Evolutionary conservation across 2,888 invertebrate species (phyloP), one percentile per base, ranked within the genome.

Genomic region (Polydrusus pterygomalis): DNA sequence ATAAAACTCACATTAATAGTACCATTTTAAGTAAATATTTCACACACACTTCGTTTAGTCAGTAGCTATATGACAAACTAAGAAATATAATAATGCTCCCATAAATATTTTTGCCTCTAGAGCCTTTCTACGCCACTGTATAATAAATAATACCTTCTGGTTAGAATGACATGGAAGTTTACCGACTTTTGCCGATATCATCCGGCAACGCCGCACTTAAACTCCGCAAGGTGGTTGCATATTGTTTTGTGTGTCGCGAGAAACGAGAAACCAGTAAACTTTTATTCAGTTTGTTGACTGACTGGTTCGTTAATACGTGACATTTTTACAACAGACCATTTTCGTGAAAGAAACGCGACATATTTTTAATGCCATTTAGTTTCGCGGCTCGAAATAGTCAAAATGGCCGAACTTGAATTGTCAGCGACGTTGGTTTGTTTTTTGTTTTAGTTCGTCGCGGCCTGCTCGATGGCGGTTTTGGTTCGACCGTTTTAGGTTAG

Each of bases 141-240:
- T 3, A 25, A 25, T 25, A 25, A n/a, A 25, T 25, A 25, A 25
- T 25, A n/a, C 25, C 25, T 25, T 25, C 25, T 25, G 25, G 5
- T 25, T 25, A 25, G 1, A 25, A 25, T 25, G 25, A 25, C 25
- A 25, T 25, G 25, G 25, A 25, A 34, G 34, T 58, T 38, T 11
- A 60, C 38, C 58, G 38, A 60, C 17, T 60, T 60, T 38, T 60
- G 15, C 58, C 10, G 38, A 10, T 9, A 17, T 17, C 58, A n/a
- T 60, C 11, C 47, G 74, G 74, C 74, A 74, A 68, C 74, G n/a
- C n/a, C 0, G 69, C 69, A 2, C 38, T 13, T 51, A 15, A 34
- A 58, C 65, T 75, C 75, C 70, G 70, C 75, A 75, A 75, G 73
- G 75, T 75, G 75, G 75, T 75, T 73, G 73, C 64, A 58, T 70